Percentiles rank a stretch among this genome's conserved stretches.
Conservation (phyloP, 2,888 invertebrate genomes). For the Drosophila koepferae region DNA sequence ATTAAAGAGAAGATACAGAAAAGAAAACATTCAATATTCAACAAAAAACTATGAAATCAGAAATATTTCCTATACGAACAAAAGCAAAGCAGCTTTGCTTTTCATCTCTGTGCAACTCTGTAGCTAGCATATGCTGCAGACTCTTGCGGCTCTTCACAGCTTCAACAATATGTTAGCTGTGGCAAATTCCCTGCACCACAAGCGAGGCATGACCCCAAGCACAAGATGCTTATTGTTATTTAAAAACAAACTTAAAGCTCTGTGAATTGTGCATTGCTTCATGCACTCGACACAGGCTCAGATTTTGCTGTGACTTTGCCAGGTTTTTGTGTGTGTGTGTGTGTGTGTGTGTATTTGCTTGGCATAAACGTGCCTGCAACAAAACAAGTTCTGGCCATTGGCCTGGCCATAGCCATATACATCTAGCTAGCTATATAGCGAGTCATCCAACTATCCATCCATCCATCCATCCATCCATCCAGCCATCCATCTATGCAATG, state of each 20-base stretch:
- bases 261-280: conserved; percentile 29
- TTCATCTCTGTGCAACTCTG: not conserved
- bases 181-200: not conserved
- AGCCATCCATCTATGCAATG: conserved; percentile 64
- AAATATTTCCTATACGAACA: not conserved
- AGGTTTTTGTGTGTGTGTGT: conserved; percentile 22
- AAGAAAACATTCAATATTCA: not conserved
- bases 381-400: conserved; percentile 46
- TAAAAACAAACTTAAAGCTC: conserved; percentile 63
- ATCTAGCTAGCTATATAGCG: conserved; percentile 44
- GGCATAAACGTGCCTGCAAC: conserved; percentile 65
- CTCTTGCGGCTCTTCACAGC: not conserved
- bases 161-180: not conserved
- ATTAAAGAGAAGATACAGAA: not conserved
- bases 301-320: conserved; percentile 34
- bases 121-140: not conserved
- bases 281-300: conserved; percentile 24
- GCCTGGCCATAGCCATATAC: conserved; percentile 34
- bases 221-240: conserved; percentile 44
- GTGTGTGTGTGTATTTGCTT: conserved; percentile 54
- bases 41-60: not conserved
- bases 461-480: conserved; percentile 55
- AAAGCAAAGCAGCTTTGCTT: not conserved
- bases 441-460: conserved; percentile 64
- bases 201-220: conserved; percentile 19